Conservation (phyloP, 2,888 invertebrate species). For the Ariolimax columbianus region DNA sequence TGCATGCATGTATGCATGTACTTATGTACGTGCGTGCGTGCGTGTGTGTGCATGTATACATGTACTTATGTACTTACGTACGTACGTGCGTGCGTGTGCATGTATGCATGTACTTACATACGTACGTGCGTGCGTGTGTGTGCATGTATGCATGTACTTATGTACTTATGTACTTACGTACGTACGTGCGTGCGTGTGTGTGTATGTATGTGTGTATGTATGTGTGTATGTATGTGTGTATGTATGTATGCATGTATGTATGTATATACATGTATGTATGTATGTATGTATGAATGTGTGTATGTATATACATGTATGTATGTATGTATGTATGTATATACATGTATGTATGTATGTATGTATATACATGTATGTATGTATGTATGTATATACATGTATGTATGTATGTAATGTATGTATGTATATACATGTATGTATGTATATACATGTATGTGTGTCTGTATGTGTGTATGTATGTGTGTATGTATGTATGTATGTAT, state of each 20-base stretch:
- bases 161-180: conserved; percentile 6
- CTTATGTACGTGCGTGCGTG: too few relatives aligned
- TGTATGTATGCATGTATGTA: conserved; percentile 4
- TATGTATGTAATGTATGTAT: too few relatives aligned
- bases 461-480: too few relatives aligned
- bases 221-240: background rate
- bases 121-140: background rate
- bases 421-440: too few relatives aligned
- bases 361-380: background rate
- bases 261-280: conserved; percentile 12
- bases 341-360: conserved; percentile 25
- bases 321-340: conserved; percentile 6
- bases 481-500: too few relatives aligned
- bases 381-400: too few relatives aligned
- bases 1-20: too few relatives aligned
- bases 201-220: conserved; percentile 8
- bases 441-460: too few relatives aligned
- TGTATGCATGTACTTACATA: background rate
- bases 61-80: too few relatives aligned
- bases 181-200: conserved; percentile 1
- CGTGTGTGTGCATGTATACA: too few relatives aligned
- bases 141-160: conserved; percentile 15
- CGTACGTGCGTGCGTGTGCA: background rate
- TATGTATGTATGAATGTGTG: conserved; percentile 24
- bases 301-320: conserved; percentile 4